Conservation (phyloP, 2,797 vertebrate genomes). For the Sebastes minor region DNA sequence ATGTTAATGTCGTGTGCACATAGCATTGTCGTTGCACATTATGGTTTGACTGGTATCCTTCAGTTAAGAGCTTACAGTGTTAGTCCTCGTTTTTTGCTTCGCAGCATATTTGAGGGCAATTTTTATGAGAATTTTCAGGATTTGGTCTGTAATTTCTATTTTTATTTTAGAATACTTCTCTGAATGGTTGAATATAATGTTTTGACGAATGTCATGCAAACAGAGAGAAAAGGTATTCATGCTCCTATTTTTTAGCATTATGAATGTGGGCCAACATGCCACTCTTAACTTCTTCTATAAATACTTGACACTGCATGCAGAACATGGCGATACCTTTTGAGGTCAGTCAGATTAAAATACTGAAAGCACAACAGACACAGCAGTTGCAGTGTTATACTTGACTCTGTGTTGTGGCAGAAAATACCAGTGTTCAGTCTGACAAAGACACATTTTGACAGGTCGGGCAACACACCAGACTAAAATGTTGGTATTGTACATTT, state of each 20-base stretch:
- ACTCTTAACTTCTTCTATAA: background rate
- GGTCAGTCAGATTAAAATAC: background rate
- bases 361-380: background rate
- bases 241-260: background rate
- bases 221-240: background rate
- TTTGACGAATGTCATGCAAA: background rate
- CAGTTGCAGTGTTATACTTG: background rate
- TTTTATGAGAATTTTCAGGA: background rate
- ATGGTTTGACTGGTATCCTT: background rate
- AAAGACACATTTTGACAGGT: background rate
- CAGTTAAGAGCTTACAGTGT: background rate
- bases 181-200: background rate
- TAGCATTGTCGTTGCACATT: background rate
- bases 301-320: background rate
- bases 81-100: background rate
- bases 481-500: background rate
- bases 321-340: background rate
- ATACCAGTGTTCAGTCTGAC: background rate
- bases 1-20: constrained; percentile 23
- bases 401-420: constrained; percentile 7
- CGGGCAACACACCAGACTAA: background rate
- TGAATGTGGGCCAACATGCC: background rate
- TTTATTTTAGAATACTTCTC: background rate
- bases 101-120: background rate
- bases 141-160: background rate